A percentile compares a stretch with the other conserved stretches of the same genome.
Conservation (phyloP, 2,797 vertebrate species). For the Anguilla anguilla region DNA sequence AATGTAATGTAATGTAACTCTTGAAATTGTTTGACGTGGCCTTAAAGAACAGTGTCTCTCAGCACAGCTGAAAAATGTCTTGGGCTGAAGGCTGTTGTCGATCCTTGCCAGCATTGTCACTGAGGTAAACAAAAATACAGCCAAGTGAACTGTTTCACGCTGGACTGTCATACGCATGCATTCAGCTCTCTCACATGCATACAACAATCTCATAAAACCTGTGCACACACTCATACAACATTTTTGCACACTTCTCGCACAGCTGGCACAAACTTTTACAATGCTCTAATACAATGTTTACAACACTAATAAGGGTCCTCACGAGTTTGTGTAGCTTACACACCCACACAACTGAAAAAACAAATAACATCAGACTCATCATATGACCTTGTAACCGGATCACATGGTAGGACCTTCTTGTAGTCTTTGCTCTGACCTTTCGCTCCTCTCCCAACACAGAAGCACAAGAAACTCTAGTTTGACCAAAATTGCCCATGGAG, state of each 20-base stretch:
- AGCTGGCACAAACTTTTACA: background rate
- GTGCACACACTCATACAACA: background rate
- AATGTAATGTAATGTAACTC: no score
- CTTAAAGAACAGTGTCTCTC: background rate
- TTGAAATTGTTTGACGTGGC: background rate
- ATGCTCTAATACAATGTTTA: background rate
- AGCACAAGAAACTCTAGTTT: background rate
- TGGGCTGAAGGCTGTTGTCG: background rate
- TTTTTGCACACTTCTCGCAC: background rate
- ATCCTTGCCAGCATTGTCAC: constrained; percentile 9
- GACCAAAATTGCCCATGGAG: constrained; percentile 14
- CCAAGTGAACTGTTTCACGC: background rate
- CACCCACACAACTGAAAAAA: background rate
- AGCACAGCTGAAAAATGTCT: background rate
- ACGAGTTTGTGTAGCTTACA: background rate
- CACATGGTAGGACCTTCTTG: background rate
- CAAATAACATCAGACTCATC: background rate
- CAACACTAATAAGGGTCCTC: background rate
- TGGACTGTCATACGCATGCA: background rate
- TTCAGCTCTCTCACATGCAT: background rate
- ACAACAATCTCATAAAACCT: background rate
- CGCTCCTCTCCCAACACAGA: background rate
- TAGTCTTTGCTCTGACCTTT: background rate
- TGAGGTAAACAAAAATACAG: constrained; percentile 22
- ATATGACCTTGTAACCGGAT: background rate